Conservation (phyloP, 2,888 invertebrate species). For the Lasioglossum zephyrum region DNA sequence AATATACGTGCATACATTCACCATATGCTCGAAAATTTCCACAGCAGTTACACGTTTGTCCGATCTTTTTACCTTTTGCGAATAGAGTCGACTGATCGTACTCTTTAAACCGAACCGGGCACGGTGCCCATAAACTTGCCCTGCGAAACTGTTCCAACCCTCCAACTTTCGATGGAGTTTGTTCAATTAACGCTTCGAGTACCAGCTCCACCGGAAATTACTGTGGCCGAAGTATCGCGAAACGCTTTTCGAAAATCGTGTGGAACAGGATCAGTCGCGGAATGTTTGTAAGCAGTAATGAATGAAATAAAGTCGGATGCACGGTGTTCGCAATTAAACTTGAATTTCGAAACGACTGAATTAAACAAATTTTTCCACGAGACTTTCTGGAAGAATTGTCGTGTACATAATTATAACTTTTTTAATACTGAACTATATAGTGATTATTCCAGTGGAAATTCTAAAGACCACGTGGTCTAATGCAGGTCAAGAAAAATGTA, state of each 20-base stretch:
- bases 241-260: neutral
- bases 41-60: neutral
- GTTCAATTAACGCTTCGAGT: neutral
- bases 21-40: neutral
- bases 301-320: no score
- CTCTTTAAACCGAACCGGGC: neutral
- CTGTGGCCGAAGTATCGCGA: neutral
- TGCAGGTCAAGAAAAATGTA: neutral
- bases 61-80: neutral
- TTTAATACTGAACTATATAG: no score
- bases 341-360: no score
- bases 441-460: neutral
- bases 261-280: no score
- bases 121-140: conserved; percentile 4
- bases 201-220: neutral
- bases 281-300: no score
- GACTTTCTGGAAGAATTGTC: no score
- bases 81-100: neutral
- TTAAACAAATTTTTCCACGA: no score
- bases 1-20: neutral
- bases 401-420: no score
- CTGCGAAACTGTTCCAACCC: neutral
- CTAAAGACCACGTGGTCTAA: neutral
- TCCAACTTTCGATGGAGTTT: neutral
- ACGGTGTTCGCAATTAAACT: no score